A percentile compares a stretch with the other conserved stretches of the same genome.
phyloP scores from a whole-genome alignment of 2,113 vertebrate species.

The Tachysurus fulvidraco region DNA sequence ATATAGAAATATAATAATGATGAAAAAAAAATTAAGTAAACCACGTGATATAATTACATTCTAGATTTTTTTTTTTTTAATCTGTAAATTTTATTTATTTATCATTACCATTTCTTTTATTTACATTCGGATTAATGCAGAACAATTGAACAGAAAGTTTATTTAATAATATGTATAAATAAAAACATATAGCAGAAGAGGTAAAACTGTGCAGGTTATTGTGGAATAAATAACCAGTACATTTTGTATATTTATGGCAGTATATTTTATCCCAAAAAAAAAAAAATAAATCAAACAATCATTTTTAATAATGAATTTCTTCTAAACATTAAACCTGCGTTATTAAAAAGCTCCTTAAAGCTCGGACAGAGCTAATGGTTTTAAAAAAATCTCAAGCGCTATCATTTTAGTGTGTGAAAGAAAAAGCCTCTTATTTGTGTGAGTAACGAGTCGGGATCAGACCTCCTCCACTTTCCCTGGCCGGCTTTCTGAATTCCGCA shows the following conservation, averaged over 20 bases:
- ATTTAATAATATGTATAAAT: not conserved
- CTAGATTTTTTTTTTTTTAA: too few relatives aligned
- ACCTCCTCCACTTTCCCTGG: constrained; percentile 8
- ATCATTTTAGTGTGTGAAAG: not conserved
- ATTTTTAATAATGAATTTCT: too few relatives aligned
- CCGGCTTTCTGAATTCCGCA: constrained; percentile 57
- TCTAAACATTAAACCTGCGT: not conserved
- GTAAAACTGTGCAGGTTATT: not conserved
- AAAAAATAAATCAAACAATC: not conserved
- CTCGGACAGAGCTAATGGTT: not conserved
- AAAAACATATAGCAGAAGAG: not conserved
- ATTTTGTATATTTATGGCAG: not conserved
- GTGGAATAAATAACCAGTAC: not conserved
- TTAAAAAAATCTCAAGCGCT: not conserved
- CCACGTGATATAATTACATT: too few relatives aligned
- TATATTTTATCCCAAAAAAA: not conserved
- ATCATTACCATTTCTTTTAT: not conserved
- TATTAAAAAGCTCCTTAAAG: not conserved
- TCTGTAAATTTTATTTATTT: not conserved
- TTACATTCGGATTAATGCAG: not conserved
- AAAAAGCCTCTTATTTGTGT: constrained; percentile 1
- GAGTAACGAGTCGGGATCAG: constrained; percentile 12
- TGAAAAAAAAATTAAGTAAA: not conserved
- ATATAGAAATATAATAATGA: not conserved
- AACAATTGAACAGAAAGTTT: not conserved